phyloP scores from a whole-genome alignment of 2,797 vertebrate species.

The Diceros bicornis region DNA sequence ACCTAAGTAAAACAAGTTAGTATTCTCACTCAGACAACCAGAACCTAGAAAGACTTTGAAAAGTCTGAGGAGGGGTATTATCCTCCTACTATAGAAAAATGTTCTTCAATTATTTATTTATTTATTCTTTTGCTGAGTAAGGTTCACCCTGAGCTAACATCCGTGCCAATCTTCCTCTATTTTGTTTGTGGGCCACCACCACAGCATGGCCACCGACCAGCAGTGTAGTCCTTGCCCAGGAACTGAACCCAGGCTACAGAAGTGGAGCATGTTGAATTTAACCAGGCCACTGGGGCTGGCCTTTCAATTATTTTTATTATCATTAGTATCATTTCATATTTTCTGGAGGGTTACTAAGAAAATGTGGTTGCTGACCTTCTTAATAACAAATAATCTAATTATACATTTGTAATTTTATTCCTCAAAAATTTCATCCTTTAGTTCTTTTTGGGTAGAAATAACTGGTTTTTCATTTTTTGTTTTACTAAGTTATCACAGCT shows the following conservation, averaged over 20 bases:
- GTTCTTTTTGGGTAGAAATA: background rate
- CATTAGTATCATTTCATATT: background rate
- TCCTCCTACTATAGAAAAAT: background rate
- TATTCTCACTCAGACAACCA: background rate
- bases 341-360: background rate
- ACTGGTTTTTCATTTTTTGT: background rate
- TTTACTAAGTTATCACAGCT: background rate
- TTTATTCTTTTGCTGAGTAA: too few species aligned
- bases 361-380: background rate
- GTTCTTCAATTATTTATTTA: background rate
- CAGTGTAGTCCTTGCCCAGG: too few species aligned
- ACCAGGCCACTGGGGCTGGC: too few species aligned
- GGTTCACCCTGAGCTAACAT: too few species aligned
- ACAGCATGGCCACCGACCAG: too few species aligned
- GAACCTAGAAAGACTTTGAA: background rate
- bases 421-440: slow-evolving; percentile 11
- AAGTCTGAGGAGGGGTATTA: background rate
- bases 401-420: background rate
- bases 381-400: background rate
- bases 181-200: too few species aligned
- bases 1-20: slow-evolving; percentile 26
- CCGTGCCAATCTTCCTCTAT: too few species aligned
- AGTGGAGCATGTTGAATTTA: too few species aligned
- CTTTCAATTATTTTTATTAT: background rate
- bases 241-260: too few species aligned